Conservation (phyloP, 2,113 vertebrate genomes). For the Alexandromys fortis region DNA sequence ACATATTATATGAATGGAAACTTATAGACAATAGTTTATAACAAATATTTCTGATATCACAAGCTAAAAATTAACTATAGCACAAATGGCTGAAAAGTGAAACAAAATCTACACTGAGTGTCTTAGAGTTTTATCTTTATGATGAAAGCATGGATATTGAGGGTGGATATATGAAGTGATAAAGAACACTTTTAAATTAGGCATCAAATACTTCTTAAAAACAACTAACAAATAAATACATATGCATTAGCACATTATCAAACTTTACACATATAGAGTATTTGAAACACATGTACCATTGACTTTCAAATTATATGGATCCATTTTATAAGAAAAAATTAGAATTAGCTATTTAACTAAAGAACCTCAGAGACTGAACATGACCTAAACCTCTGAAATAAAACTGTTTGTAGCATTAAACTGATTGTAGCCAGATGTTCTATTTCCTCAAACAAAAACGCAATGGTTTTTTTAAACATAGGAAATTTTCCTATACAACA, state of each 20-base stretch:
- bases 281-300: background rate
- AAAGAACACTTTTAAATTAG: background rate
- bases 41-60: background rate
- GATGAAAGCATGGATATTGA: background rate
- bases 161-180: rapidly evolving
- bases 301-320: background rate
- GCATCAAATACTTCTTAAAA: background rate
- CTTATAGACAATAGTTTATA: background rate
- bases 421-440: background rate
- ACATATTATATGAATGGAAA: background rate
- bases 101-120: background rate
- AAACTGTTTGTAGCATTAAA: background rate
- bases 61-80: background rate
- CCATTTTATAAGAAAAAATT: background rate
- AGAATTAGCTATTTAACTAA: background rate
- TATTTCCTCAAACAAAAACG: background rate
- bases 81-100: background rate
- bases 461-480: background rate
- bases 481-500: background rate
- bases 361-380: too few species aligned
- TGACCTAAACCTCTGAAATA: background rate
- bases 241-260: background rate
- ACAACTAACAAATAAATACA: background rate
- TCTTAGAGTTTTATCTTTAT: background rate
- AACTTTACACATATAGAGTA: background rate